Evolutionary conservation across 2,797 vertebrate genomes (phyloP).

Genomic region (Enteromius viviparus): DNA sequence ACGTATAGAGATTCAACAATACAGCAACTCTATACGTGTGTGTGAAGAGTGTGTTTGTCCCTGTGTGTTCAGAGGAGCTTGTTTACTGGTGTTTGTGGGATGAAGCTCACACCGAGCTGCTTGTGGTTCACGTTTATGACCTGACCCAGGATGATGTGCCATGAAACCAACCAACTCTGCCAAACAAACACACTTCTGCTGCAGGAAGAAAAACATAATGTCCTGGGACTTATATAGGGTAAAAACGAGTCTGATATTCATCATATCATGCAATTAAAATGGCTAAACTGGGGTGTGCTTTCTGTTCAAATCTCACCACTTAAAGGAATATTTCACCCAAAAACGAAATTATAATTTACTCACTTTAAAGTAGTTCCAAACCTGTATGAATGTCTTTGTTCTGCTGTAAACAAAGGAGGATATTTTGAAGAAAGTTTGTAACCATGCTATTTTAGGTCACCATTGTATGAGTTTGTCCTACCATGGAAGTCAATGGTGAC

Average conservation of each 20-base stretch:
- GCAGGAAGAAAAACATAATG: background rate
- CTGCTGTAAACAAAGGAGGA: too few relatives aligned
- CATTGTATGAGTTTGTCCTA: too few relatives aligned
- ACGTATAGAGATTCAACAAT: background rate
- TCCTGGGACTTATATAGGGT: background rate
- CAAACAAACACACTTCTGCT: constrained; percentile 38
- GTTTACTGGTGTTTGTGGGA: constrained; percentile 54
- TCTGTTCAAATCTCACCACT: too few relatives aligned
- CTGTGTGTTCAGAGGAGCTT: constrained; percentile 30
- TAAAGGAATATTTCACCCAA: too few relatives aligned
- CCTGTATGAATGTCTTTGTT: too few relatives aligned
- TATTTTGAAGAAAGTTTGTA: too few relatives aligned
- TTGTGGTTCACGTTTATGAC: constrained; percentile 67
- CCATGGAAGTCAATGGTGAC: too few relatives aligned
- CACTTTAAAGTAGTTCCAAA: too few relatives aligned
- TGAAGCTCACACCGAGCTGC: constrained; percentile 48
- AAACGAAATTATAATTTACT: too few relatives aligned
- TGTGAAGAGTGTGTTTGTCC: background rate
- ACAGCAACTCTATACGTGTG: background rate
- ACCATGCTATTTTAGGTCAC: too few relatives aligned
- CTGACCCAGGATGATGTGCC: constrained; percentile 68
- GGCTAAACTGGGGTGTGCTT: background rate
- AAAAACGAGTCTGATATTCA: background rate
- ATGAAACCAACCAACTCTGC: constrained; percentile 63
- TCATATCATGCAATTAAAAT: background rate